Base-by-base conservation (phyloP, 30 jellyfish, hydroid and myxozoan species). In the Pseudorhiza aurosa region DNA sequence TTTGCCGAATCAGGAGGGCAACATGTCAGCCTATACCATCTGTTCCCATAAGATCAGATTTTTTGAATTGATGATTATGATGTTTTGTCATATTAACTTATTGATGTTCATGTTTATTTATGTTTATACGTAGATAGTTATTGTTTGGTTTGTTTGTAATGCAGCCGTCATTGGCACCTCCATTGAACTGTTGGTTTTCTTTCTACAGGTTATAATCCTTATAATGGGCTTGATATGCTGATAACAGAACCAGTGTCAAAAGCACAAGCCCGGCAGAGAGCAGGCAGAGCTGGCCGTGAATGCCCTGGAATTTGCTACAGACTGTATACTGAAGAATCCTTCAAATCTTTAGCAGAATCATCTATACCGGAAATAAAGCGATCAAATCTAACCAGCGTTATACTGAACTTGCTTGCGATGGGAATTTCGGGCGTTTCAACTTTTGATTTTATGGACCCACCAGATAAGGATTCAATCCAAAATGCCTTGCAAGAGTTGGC, bases 241-340 rank as follows among this genome's bases (percentile, higher is more conserved):
- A 65, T 60, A 19, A 93, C 90, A 17, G 95, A 80, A 77, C 96
- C 96, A 1, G 87, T 95, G 0, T 95, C 99, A 0, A 95, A 95
- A 72, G 97, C 99, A 1, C 96, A 87, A 56, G 97, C 99, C 2
- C 90, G 97, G 2, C 99, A 95, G 44, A 68, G 99, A 42, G 84
- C 97, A 35, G 99, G 99, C 4, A 82, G 99, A 28, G 99, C 97
- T 17, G 99, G 99, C 25, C 94, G 99, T 22, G 97, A 83, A 49
- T 88, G 88, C 36, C 92, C 97, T 15, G 99, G 99, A 8, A 36
- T 67, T 19, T 95, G 99, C 51, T 95, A 62, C 55, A 88, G 99
- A n/a, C 84, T 95, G 47, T 95, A 82, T 43, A 88, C 99, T 17
- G 99, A 94, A 85, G 88, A 77, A 0, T 44, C 91, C 7, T 94